A percentile compares a stretch with the other conserved stretches of the same genome.
Evolutionary conservation across 1,140 invertebrate species (phyloP).

Genomic region (Drosophila ananassae): DNA sequence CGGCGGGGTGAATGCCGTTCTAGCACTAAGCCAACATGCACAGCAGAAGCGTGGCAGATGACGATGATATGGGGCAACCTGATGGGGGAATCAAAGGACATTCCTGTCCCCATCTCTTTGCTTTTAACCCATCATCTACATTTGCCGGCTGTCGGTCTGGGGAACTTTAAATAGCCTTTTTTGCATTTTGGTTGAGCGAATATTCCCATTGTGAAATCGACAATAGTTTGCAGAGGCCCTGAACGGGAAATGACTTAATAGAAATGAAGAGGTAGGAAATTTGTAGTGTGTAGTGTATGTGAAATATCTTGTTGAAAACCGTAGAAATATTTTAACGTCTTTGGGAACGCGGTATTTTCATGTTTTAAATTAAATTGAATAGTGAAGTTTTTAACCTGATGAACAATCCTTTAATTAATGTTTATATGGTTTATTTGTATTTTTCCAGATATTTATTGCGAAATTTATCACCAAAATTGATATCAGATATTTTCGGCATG

Average conservation of each 20-base stretch:
- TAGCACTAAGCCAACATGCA: conserved; percentile 25
- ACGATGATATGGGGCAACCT: conserved; percentile 52
- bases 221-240: conserved; percentile 22
- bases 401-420: too few relatives aligned
- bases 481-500: too few relatives aligned
- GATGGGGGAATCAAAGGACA: conserved; percentile 39
- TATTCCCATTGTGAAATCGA: conserved; percentile 32
- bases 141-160: not conserved
- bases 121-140: not conserved
- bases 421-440: too few relatives aligned
- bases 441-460: too few relatives aligned
- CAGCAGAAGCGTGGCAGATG: conserved; percentile 47
- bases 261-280: not conserved
- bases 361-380: too few relatives aligned
- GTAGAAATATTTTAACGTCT: too few relatives aligned
- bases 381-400: too few relatives aligned
- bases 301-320: too few relatives aligned
- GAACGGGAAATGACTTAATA: conserved; percentile 14
- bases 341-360: too few relatives aligned
- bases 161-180: conserved; percentile 48
- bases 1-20: conserved; percentile 5
- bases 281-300: conserved; percentile 1
- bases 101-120: too few relatives aligned
- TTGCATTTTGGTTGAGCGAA: conserved; percentile 27
- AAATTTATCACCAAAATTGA: too few relatives aligned